Conservation (phyloP, 1,140 invertebrate genomes). For the Listronotus oregonensis region DNA sequence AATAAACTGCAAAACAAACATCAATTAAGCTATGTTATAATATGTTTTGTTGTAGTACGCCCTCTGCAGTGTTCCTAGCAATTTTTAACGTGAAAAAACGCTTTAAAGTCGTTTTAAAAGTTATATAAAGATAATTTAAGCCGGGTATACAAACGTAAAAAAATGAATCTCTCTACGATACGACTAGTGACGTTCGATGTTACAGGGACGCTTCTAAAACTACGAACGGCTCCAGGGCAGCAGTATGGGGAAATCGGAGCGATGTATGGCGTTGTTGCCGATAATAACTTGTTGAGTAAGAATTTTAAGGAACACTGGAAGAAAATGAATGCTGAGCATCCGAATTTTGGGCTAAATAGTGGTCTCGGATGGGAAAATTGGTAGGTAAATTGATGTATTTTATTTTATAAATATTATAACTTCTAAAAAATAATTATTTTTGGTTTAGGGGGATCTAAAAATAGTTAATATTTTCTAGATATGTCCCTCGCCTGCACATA, state of each 20-base stretch:
- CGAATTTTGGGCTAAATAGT: conserved; percentile 76
- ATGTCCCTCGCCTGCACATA: too few species aligned
- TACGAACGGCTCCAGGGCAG: conserved; percentile 69
- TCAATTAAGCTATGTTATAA: neutral
- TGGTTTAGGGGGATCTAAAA: too few species aligned
- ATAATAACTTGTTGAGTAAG: conserved; percentile 63
- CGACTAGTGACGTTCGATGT: conserved; percentile 85
- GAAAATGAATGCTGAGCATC: conserved; percentile 68
- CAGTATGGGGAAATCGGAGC: conserved; percentile 74
- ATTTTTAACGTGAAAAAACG: neutral
- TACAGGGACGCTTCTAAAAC: conserved; percentile 80
- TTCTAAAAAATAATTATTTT: too few species aligned
- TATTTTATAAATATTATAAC: too few species aligned
- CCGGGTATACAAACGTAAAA: neutral
- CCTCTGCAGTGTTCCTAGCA: neutral
- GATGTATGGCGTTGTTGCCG: conserved; percentile 68
- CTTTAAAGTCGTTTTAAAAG: too few species aligned
- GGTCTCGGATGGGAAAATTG: conserved; percentile 77
- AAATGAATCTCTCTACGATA: conserved; percentile 53
- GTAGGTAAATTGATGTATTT: conserved; percentile 48
- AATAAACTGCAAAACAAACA: conserved; percentile 1
- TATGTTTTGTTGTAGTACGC: too few species aligned
- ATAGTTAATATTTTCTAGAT: too few species aligned
- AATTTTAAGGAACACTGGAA: conserved; percentile 70
- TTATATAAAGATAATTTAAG: too few species aligned